Base-by-base conservation (phyloP, 2,888 invertebrate species). In the Frankliniella intonsa region DNA sequence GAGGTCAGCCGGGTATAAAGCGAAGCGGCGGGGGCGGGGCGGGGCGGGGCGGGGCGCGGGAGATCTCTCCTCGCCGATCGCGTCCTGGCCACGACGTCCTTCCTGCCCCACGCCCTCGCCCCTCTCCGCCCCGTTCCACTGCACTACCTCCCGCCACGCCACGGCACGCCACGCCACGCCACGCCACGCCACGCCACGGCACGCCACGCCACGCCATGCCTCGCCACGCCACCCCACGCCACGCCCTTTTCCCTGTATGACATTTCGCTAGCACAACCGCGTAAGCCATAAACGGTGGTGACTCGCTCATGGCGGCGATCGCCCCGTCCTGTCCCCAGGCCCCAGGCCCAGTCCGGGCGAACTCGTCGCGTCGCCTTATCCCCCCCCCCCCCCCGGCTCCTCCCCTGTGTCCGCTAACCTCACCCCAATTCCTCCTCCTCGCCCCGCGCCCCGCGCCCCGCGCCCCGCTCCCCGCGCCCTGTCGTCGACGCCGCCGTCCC, bases 271-370 rank as follows among this genome's bases (percentile, higher is more conserved):
- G 69, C 69, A 38, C 38, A 76, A 76, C 69, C 69, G 69, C 69
- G 69, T 76, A 25, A 76, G 69, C 69, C 69, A 25, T 76, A 76
- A 76, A 22, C 69, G 69, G 69, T 76, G 69, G 38, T 38, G 38
- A 3, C 38, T 38, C 38, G 38, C 38, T 38, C 38, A 38, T 38
- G 38, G 38, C 38, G 38, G 38, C 38, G 38, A 38, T 38, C 38
- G 38, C 38, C 38, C 38, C 38, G 38, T 38, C 38, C 5, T 5
- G 38, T 38, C 38, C 38, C 2, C 38, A 5, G 38, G 2, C 38
- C 38, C 38, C 38, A n/a, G n/a, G 38, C 5, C 38, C 38, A 3
- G 38, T 38, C 38, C 38, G 38, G 38, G 38, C 38, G 3, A 38
- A 38, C 38, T 38, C 38, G 38, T 38, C 38, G 38, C 38, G n/a